phyloP scores from a whole-genome alignment of 2,888 invertebrate species.

The Hololepta plana region DNA sequence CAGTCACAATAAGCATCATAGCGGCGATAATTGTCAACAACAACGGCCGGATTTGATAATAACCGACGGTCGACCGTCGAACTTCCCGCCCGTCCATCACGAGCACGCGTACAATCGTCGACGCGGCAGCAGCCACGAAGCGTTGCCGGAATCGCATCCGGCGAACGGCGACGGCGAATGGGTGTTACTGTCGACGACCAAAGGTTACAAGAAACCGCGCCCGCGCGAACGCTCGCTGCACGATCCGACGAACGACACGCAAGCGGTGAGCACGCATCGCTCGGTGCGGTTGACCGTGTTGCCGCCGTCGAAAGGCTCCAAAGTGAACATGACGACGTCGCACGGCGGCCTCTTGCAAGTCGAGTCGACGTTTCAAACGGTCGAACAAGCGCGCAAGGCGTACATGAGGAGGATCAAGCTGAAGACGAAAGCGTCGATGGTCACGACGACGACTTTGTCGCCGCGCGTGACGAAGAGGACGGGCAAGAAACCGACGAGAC shows the following conservation, averaged over 20 bases:
- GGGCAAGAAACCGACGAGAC: too few relatives aligned
- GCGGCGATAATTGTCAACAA: too few relatives aligned
- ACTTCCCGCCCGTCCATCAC: slow-evolving; percentile 27
- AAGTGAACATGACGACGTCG: slow-evolving; percentile 44
- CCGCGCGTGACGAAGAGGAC: too few relatives aligned
- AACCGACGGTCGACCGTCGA: slow-evolving; percentile 34
- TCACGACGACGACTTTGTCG: slow-evolving; percentile 17
- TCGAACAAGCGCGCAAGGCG: slow-evolving; percentile 38
- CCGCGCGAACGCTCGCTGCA: slow-evolving; percentile 21
- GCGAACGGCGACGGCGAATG: slow-evolving; percentile 55
- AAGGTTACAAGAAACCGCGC: slow-evolving; percentile 29
- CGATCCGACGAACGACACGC: slow-evolving; percentile 10
- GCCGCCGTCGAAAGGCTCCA: slow-evolving; percentile 43
- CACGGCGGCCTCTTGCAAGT: slow-evolving; percentile 61
- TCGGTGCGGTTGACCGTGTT: slow-evolving; percentile 46
- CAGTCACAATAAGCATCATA: too few relatives aligned
- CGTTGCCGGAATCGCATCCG: slow-evolving; percentile 38
- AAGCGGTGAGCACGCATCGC: slow-evolving; percentile 17
- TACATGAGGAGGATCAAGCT: slow-evolving; percentile 22
- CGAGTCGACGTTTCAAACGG: slow-evolving; percentile 50
- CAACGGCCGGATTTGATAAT: too few relatives aligned
- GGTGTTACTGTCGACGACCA: slow-evolving; percentile 59
- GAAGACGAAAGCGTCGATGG: slow-evolving; percentile 10
- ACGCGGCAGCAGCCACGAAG: slow-evolving; percentile 14
- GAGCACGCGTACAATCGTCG: slow-evolving; percentile 14